Evolutionary conservation across 2,113 vertebrate genomes (phyloP), one percentile per base, ranked within the genome.

Genomic region (Phasianus colchicus): DNA sequence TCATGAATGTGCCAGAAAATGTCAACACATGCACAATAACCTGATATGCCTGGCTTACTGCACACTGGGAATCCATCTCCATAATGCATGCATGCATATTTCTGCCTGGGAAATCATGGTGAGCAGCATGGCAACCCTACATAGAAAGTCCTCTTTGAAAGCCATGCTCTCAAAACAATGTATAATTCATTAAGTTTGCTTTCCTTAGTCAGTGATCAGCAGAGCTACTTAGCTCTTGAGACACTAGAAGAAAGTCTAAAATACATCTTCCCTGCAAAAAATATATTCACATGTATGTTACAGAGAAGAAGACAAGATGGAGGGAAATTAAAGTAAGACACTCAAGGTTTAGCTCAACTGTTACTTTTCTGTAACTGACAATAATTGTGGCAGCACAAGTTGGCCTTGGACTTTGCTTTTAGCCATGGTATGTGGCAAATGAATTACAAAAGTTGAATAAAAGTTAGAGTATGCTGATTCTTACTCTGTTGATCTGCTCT

Each of bases 11-110:
- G 93, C 96, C 96, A 94, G 86, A 93, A 95, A 92, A 75, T 69
- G 95, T 88, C 70, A 0, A 94, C 93, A 94, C 43, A 57, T 24
- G 73, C 93, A 96, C 95, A 96, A 96, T 96, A 86, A 87, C 80
- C 73, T 69, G 95, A 92, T 87, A 96, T 96, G 95, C 96, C 96
- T 94, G 92, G 83, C 93, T 96, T 96, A 40, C 95, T 96, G 93
- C 95, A 93, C 96, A 75, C 95, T 96, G 95, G 95, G 96, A 96
- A 95, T 95, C 95, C 90, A 65, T 72, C 95, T 95, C 82, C 83
- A 96, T 94, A 84, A 96, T 96, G 88, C 90, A 95, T 93, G 86
- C 86, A 75, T 78, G 95, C 95, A 96, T 96, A 96, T 92, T 96
- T 96, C 86, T 95, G 83, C 70, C 93, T 95, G 92, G 93, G 96